These are phyloP conservation scores for Strigamia transsilvanica DNA, from an alignment of 2,888 invertebrate genomes.

Conservation along the genomic window DNA sequence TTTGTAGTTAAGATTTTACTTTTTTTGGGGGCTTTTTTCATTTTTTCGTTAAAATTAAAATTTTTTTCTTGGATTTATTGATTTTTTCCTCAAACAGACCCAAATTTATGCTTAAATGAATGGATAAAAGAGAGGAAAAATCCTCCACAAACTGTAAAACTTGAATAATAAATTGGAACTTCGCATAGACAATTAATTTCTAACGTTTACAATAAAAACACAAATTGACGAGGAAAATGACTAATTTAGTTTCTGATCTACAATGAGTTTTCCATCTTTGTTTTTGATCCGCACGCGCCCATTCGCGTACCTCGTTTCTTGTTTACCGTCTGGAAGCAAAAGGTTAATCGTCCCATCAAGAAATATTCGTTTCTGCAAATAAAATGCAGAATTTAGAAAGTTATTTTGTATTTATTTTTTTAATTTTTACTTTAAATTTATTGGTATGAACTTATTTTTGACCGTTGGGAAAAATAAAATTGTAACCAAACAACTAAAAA, in stretches of 20 bases:
- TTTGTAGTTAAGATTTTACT: no score
- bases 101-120: not conserved
- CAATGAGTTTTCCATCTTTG: slow-evolving; percentile 80
- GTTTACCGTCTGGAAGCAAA: slow-evolving; percentile 85
- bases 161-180: not conserved
- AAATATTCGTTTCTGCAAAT: slow-evolving; percentile 80
- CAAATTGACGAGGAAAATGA: no score
- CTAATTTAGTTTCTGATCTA: slow-evolving; percentile 69
- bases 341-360: slow-evolving; percentile 93
- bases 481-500: not conserved
- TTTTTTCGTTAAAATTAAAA: no score
- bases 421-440: slow-evolving; percentile 74
- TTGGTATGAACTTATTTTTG: slow-evolving; percentile 87
- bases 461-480: slow-evolving; percentile 74
- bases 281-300: slow-evolving; percentile 88
- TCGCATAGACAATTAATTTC: not conserved
- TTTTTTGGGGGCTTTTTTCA: no score
- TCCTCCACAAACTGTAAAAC: no score
- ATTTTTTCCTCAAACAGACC: not conserved
- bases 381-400: not conserved
- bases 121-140: not conserved
- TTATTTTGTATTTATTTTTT: not conserved
- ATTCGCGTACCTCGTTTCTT: slow-evolving; percentile 89
- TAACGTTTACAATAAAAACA: slow-evolving; percentile 32
- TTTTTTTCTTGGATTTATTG: no score